Conservation (phyloP, 2,797 vertebrate species). For the Triplophysa yarkandensis region DNA sequence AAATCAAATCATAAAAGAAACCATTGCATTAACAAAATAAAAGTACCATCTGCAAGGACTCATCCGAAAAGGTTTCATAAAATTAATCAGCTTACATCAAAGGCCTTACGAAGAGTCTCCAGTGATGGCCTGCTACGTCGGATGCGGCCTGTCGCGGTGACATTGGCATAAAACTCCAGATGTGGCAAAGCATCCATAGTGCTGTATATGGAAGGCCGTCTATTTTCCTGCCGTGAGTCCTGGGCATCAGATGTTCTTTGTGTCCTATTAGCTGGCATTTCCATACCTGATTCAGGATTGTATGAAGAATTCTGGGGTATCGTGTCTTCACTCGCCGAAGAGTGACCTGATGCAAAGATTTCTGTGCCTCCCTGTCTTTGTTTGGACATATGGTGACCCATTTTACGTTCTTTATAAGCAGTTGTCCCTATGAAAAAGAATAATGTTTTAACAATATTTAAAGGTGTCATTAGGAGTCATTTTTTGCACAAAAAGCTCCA, state of each 20-base stretch:
- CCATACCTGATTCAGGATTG: conserved; percentile 5
- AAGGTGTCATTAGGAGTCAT: no score
- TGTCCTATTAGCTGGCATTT: conserved; percentile 36
- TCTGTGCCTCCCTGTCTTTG: not conserved
- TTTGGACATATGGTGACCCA: conserved; percentile 68
- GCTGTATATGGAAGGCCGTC: conserved; percentile 72
- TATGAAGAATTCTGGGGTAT: conserved; percentile 54
- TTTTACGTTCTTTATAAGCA: conserved; percentile 13
- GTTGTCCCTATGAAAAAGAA: not conserved
- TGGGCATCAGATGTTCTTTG: conserved; percentile 40
- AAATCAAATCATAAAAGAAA: conserved; percentile 11
- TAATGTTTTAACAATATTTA: not conserved
- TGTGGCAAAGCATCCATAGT: conserved; percentile 68
- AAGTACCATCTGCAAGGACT: not conserved
- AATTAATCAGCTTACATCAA: conserved; percentile 54
- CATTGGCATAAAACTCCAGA: conserved; percentile 69
- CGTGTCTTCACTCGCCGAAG: conserved; percentile 58
- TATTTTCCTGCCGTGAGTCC: conserved; percentile 48
- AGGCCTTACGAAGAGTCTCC: conserved; percentile 66
- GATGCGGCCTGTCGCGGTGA: conserved; percentile 53
- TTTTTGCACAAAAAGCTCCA: no score
- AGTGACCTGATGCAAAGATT: conserved; percentile 35
- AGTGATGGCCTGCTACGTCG: conserved; percentile 64
- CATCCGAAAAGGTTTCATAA: not conserved
- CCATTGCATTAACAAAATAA: not conserved